Conservation (phyloP, 2,888 invertebrate genomes). For the Proisotoma minuta region DNA sequence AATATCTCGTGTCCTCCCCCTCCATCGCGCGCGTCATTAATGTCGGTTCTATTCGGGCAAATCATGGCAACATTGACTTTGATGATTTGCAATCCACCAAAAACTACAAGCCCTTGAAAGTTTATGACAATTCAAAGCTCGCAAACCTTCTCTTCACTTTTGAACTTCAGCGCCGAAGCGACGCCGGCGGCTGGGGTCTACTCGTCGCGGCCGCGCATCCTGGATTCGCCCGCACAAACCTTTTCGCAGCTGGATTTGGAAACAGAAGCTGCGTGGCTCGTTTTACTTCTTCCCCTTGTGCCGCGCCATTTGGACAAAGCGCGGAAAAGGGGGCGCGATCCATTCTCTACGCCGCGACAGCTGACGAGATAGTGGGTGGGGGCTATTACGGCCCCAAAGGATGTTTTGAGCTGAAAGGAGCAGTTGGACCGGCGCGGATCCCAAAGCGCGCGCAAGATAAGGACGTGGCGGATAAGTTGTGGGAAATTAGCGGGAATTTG, state of each 20-base stretch:
- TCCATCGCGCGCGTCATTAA: neutral
- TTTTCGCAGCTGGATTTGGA: neutral
- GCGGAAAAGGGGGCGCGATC: conserved; percentile 5
- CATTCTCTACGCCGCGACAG: neutral
- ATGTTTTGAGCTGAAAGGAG: neutral
- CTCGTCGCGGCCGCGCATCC: conserved; percentile 3
- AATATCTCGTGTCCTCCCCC: neutral
- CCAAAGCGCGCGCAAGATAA: neutral
- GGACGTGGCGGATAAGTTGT: neutral
- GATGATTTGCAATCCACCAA: neutral
- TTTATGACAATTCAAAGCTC: conserved; percentile 6
- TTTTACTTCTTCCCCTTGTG: neutral
- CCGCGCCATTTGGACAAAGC: neutral
- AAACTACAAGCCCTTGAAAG: neutral
- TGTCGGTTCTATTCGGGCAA: neutral
- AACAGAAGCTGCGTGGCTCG: neutral
- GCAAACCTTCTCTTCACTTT: conserved; percentile 1
- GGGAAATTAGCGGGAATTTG: neutral
- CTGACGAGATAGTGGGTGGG: neutral
- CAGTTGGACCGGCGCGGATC: neutral
- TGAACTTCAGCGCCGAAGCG: conserved; percentile 3
- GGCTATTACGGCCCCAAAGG: conserved; percentile 3
- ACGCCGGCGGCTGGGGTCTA: conserved; percentile 4
- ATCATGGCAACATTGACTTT: neutral
- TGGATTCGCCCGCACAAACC: neutral